These are phyloP conservation scores for Ramazzottius varieornatus DNA, from an alignment of 2,888 invertebrate species.

Conservation along the genomic window DNA sequence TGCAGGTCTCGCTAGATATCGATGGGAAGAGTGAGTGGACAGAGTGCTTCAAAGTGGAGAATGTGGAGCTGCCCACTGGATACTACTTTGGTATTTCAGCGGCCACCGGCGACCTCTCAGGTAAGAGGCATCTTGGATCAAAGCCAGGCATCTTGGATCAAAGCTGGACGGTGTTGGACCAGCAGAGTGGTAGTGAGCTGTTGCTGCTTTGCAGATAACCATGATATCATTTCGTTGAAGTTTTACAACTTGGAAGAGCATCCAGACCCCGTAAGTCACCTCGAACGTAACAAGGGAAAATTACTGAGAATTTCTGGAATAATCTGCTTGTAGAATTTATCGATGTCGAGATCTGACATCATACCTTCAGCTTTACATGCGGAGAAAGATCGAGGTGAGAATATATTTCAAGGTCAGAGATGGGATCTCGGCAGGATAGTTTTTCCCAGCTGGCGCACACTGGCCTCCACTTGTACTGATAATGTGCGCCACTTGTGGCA, in stretches of 20 bases:
- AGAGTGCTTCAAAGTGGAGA: constrained; percentile 62
- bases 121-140: too few relatives aligned
- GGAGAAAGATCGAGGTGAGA: too few relatives aligned
- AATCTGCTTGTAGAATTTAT: neutral
- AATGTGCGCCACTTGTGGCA: too few relatives aligned
- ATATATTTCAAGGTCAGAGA: too few relatives aligned
- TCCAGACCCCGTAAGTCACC: constrained; percentile 29
- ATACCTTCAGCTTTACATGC: neutral
- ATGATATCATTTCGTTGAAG: constrained; percentile 70
- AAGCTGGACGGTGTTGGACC: too few relatives aligned
- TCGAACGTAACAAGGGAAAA: neutral
- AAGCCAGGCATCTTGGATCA: too few relatives aligned
- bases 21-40: constrained; percentile 78
- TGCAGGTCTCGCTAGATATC: constrained; percentile 61
- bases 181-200: too few relatives aligned
- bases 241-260: constrained; percentile 66
- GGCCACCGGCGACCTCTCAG: constrained; percentile 68
- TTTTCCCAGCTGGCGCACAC: too few relatives aligned
- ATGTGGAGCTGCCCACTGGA: constrained; percentile 70
- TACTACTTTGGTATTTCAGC: constrained; percentile 81
- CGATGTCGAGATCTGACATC: neutral
- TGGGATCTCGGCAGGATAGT: too few relatives aligned
- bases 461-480: too few relatives aligned
- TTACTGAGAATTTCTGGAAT: too few relatives aligned
- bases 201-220: constrained; percentile 89